Base-by-base conservation (phyloP, 2,113 vertebrate genomes). In the Numenius arquata region DNA sequence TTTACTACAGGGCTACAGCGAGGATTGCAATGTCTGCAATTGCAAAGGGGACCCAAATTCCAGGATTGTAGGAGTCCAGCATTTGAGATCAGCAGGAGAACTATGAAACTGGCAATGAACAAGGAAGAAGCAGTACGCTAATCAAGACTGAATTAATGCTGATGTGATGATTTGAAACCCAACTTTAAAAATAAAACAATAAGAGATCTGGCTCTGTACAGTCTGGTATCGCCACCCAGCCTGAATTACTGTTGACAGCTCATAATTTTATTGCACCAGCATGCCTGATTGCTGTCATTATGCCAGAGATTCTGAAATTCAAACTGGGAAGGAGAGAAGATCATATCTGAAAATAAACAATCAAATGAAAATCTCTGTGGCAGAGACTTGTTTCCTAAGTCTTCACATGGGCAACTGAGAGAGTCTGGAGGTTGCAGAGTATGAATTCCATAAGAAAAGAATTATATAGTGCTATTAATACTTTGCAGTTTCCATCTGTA, bases 311-410 rank as follows among this genome's bases (percentile, higher is more conserved):
- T 58, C 55, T 96, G 77, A 83, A 89, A 78, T 78, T 70, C 73
- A 58, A 63, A 79, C 52, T 59, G 32, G 29, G 40, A 80, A 89
- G 47, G 53, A 72, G 58, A 81, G n/a, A 53, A 91, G 76, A 95
- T 80, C 3, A 12, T 79, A 70, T 90, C 75, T 86, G 59, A 95
- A 95, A 91, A 94, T 61, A 95, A 93, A 74, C 38, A 62, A 88
- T 32, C 27, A 90, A 61, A 95, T 23, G 15, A 84, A 92, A 71
- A 61, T 72, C 77, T 88, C 61, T 75, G 47, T 71, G 52, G 85
- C 21, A 77, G 56, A 74, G 41, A 12, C 40, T 80, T 77, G 23
- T 75, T 95, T 82, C 48, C 56, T 67, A 34, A 5, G 3, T 66
- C 78, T 91, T 96, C 83, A 79, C 53, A 48, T 71, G 58, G 72